Base-by-base conservation (phyloP, 2,888 invertebrate genomes). In the Agrochola macilenta region DNA sequence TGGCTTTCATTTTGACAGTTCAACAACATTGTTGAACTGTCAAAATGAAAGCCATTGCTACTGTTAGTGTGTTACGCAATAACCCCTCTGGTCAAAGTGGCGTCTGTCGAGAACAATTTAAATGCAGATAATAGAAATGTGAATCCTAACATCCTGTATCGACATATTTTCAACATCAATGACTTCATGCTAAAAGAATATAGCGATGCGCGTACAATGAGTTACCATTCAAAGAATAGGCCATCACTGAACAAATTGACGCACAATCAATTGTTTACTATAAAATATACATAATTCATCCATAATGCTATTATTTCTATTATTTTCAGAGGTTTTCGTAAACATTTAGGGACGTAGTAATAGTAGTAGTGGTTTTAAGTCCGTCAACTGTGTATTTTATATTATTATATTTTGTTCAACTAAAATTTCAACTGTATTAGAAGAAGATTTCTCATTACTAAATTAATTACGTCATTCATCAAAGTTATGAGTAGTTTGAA, bases 161-260 rank as follows among this genome's bases (percentile, higher is more conserved):
- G 26, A 78, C 81, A 88, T 93, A 94, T 93, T 92, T 94, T 90
- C 90, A 91, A 92, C 92, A 92, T 92, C 85, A 92, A 91, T 95
- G 94, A 94, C 90, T 94, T 95, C 95, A 94, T 92, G 93, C 92
- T 93, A 93, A 94, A 94, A 93, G 93, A 93, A 94, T 93, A 94
- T 88, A 77, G 69, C 58, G 64, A 69, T 12, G 35, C 65, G 52
- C 70, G 63, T 77, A 79, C 70, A 77, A 76, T 82, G 85, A 81
- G 80, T 83, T 83, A 79, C 77, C 89, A 89, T 93, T 91, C 91
- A 91, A 86, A 89, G 92, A 91, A 93, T 90, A 89, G 87, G 78
- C 76, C 84, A 84, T 79, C 82, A 76, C 81, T 84, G 76, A 78
- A 82, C 71, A 72, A 85, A 83, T 81, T 84, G 79, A 83, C 74